phyloP scores from a whole-genome alignment of 1,140 invertebrate genomes.

The Drosophila gunungcola region DNA sequence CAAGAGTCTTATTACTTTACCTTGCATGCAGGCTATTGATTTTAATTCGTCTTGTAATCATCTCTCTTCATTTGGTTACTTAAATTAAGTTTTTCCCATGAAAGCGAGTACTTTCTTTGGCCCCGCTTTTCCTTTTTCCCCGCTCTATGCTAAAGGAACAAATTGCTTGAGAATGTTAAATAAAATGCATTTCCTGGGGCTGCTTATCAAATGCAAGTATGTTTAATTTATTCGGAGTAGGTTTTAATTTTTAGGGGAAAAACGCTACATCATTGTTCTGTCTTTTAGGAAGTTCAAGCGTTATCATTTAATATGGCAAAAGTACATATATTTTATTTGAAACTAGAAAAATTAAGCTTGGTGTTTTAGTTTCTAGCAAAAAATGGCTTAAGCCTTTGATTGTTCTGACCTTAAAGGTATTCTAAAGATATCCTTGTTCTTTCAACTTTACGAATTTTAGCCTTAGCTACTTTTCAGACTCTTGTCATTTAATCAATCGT shows the following conservation, averaged over 20 bases:
- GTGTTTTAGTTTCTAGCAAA: no score
- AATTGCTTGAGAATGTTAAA: slow-evolving; percentile 4
- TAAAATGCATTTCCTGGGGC: neutral
- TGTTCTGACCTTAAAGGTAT: no score
- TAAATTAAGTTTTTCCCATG: slow-evolving; percentile 6
- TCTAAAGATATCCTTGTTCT: no score
- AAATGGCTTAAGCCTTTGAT: no score
- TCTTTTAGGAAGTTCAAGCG: no score
- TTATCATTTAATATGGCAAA: no score
- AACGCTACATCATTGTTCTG: no score
- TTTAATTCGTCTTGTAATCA: slow-evolving; percentile 18
- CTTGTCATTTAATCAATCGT: neutral
- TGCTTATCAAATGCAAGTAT: neutral
- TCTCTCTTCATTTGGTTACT: slow-evolving; percentile 4
- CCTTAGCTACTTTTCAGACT: neutral
- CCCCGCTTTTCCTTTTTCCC: neutral
- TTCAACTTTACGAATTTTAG: neutral
- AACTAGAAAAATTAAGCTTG: no score
- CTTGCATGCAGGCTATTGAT: slow-evolving; percentile 27
- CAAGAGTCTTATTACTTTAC: neutral
- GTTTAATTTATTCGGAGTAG: neutral
- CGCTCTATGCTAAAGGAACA: neutral
- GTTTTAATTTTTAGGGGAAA: no score
- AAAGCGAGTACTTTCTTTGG: slow-evolving; percentile 8
- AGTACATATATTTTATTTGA: no score